Percentiles rank a stretch among this genome's conserved stretches.
phyloP scores from a whole-genome alignment of 2,888 invertebrate genomes.

The Melipona beecheii region DNA sequence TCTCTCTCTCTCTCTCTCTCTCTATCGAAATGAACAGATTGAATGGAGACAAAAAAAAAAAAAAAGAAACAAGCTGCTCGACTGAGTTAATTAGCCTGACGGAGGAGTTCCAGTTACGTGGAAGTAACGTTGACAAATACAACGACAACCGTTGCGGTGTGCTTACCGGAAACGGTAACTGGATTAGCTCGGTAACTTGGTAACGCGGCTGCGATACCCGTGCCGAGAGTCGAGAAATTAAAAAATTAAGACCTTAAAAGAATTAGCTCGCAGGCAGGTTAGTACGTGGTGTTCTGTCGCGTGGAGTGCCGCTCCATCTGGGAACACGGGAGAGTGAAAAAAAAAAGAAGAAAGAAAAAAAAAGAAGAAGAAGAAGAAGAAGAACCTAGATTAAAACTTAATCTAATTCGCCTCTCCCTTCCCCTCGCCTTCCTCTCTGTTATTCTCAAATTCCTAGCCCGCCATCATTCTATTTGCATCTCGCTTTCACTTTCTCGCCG shows the following conservation, averaged over 20 bases:
- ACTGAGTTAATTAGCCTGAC: constrained; percentile 62
- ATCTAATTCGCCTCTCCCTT: constrained; percentile 70
- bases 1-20: background rate
- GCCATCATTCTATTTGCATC: background rate
- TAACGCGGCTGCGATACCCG: constrained; percentile 72
- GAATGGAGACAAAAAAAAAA: background rate
- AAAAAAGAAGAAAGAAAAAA: too few species aligned
- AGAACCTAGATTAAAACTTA: constrained; percentile 77
- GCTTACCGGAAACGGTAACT: constrained; percentile 66
- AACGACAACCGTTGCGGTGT: constrained; percentile 35
- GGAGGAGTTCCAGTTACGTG: constrained; percentile 36
- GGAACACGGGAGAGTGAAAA: background rate
- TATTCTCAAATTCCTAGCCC: constrained; percentile 49
- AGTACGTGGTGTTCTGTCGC: constrained; percentile 52
- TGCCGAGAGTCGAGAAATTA: constrained; percentile 72
- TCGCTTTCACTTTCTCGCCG: background rate
- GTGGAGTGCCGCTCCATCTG: constrained; percentile 38
- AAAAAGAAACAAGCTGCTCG: constrained; percentile 49
- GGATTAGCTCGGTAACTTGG: constrained; percentile 71
- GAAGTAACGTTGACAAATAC: constrained; percentile 68
- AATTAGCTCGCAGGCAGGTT: constrained; percentile 64
- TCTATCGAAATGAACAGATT: constrained; percentile 12
- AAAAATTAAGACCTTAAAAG: constrained; percentile 79
- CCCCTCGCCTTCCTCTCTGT: constrained; percentile 37
- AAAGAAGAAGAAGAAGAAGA: constrained; percentile 40